Conservation (phyloP, 2,113 vertebrate genomes). For the Collichthys lucidus region DNA sequence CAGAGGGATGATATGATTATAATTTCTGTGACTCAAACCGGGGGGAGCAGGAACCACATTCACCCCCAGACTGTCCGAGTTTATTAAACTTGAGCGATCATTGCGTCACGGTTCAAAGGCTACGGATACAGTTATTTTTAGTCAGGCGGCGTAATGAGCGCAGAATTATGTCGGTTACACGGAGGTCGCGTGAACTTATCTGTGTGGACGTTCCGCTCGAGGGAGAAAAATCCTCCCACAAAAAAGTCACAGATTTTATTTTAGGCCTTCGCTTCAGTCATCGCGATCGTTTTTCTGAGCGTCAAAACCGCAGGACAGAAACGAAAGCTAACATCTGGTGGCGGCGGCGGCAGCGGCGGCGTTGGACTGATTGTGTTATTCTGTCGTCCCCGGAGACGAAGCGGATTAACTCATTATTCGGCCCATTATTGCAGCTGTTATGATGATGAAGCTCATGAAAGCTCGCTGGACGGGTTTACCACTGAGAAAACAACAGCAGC, state of each 20-base stretch:
- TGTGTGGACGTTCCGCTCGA: neutral
- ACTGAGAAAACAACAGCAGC: neutral
- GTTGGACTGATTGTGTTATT: conserved; percentile 59
- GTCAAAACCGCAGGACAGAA: conserved; percentile 47
- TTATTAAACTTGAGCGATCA: conserved; percentile 37
- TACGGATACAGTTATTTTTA: conserved; percentile 54
- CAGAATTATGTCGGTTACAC: conserved; percentile 33
- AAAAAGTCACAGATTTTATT: neutral
- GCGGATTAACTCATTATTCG: conserved; percentile 67
- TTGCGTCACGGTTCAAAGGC: conserved; percentile 15
- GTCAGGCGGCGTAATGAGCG: conserved; percentile 15
- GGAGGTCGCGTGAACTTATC: conserved; percentile 64
- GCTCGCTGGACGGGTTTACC: neutral
- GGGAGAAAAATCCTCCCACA: conserved; percentile 16
- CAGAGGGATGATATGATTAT: conserved; percentile 17
- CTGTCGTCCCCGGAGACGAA: conserved; percentile 46
- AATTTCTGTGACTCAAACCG: conserved; percentile 39
- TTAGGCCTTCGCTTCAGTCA: conserved; percentile 28
- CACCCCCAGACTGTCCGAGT: conserved; percentile 27
- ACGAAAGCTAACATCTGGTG: conserved; percentile 59
- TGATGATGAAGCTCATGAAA: conserved; percentile 34
- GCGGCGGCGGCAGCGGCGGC: no score
- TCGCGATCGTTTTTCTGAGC: conserved; percentile 51
- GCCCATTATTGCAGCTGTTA: conserved; percentile 38
- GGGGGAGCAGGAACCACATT: conserved; percentile 3